phyloP scores from a whole-genome alignment of 53 echinoderm and acorn worm species.

The Zoroaster sp. region DNA sequence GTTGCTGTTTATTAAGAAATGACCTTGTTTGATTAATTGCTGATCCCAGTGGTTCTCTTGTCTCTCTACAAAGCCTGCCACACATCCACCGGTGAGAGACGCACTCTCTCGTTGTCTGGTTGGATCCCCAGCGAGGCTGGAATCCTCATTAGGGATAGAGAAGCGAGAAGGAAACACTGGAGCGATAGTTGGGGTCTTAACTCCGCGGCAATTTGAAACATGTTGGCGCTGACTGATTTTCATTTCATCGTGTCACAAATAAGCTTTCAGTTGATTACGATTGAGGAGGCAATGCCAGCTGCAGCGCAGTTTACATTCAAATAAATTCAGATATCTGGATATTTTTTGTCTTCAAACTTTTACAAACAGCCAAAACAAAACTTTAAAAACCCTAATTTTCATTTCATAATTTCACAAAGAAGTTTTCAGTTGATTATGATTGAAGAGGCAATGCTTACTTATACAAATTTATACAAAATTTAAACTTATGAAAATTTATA shows the following conservation, averaged over 20 bases:
- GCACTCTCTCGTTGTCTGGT: slow-evolving; percentile 11
- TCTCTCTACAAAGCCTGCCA: neutral
- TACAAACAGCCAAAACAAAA: too few relatives aligned
- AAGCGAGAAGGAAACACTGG: neutral
- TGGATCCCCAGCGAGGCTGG: neutral
- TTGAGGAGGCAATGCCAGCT: too few relatives aligned
- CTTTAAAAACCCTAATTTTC: too few relatives aligned
- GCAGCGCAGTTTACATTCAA: too few relatives aligned
- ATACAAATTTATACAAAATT: too few relatives aligned
- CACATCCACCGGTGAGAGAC: slow-evolving; percentile 2
- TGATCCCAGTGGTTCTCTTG: neutral
- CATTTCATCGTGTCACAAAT: neutral
- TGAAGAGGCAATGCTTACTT: too few relatives aligned
- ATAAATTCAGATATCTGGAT: too few relatives aligned
- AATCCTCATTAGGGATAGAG: slow-evolving; percentile 18
- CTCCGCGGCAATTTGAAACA: neutral
- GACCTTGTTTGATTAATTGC: slow-evolving; percentile 33
- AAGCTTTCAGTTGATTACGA: too few relatives aligned
- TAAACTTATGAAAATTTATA: too few relatives aligned
- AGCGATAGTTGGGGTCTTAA: neutral
- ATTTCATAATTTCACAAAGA: too few relatives aligned
- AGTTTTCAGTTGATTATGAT: too few relatives aligned
- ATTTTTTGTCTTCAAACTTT: too few relatives aligned
- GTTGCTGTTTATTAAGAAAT: slow-evolving; percentile 6
- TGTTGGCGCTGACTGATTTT: neutral